Evolutionary conservation across 1,140 invertebrate species (phyloP), one percentile per base, ranked within the genome.

Genomic region (Ostrea denselamellosa): DNA sequence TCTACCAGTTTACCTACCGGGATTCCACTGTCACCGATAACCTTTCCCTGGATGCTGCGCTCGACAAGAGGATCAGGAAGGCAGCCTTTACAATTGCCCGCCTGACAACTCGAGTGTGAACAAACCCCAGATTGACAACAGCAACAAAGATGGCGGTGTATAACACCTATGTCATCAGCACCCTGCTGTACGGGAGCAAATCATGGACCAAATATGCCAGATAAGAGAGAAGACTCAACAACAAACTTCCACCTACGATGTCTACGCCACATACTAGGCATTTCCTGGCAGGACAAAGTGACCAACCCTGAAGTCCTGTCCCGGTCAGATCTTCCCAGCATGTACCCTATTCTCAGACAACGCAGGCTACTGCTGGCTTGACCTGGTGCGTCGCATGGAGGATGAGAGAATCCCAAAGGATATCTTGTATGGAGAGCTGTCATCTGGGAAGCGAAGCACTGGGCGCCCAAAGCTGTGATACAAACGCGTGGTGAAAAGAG

Each of bases 381-480:
- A 56, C 22, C 88, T 87, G 82, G 54, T 87, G 19, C 86, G 25
- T 14, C 51, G 54, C 28, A 89, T 89, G 83, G 52, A 89, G 83
- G 89, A 88, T 54, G 86, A 25, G 17, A 81, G 87, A 2, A 89
- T 88, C 51, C 87, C n/a, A n/a, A n/a, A n/a, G n/a, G n/a, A n/a
- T n/a, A n/a, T n/a, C n/a, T n/a, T n/a, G n/a, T n/a, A n/a, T 62
- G 89, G 87, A 9, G 56, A 89, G 53, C 83, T 89, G 1, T 54
- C 81, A n/a, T 25, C 68, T 19, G 83, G 89, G 8, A 88, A 56
- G 25, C 85, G 82, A 85, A 34, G 51, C 28, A 22, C 25, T n/a
- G 65, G 86, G 34, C 44, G 87, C 82, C 68, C 86, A 68, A 25
- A 86, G 28, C 34, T 86, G n/a, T 25, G 65, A 17, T 71, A 28